These are phyloP conservation scores for Ophion ventricosus DNA, from an alignment of 2,888 invertebrate species.

Conservation along the genomic window DNA sequence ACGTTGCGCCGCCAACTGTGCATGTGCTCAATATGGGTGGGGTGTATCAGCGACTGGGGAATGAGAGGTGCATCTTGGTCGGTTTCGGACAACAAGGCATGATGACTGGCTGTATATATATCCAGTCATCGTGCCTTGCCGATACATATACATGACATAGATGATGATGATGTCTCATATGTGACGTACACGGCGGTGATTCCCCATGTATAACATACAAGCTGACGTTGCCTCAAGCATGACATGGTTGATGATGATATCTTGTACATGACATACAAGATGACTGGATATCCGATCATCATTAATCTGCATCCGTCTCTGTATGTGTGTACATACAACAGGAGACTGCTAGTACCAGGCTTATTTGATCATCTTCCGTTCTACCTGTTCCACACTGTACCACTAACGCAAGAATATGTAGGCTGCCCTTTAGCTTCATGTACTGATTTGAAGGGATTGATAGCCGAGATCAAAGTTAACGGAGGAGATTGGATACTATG, in stretches of 20 bases:
- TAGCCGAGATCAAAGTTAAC: not conserved
- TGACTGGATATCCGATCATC: not conserved
- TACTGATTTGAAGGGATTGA: not conserved
- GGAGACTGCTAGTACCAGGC: not conserved
- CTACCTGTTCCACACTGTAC: slow-evolving; percentile 14
- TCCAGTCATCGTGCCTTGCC: not conserved
- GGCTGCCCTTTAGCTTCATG: not conserved
- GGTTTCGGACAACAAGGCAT: slow-evolving; percentile 16
- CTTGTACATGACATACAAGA: not conserved
- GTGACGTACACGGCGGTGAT: not conserved
- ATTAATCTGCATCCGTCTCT: not conserved
- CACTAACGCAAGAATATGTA: slow-evolving; percentile 6
- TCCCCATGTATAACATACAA: not conserved
- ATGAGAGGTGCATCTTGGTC: slow-evolving; percentile 41
- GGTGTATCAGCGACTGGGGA: slow-evolving; percentile 16
- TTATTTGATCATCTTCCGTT: slow-evolving; percentile 31
- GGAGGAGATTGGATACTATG: not conserved
- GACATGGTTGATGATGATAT: not conserved
- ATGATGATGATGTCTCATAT: too few species aligned
- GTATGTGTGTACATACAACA: not conserved
- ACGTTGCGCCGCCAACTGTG: not conserved
- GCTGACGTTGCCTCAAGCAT: not conserved
- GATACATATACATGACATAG: not conserved
- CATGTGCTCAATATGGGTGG: not conserved
- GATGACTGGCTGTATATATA: not conserved